Evolutionary conservation across 1,140 invertebrate species (phyloP), one percentile per base, ranked within the genome.

Genomic region (Radopholus similis): DNA sequence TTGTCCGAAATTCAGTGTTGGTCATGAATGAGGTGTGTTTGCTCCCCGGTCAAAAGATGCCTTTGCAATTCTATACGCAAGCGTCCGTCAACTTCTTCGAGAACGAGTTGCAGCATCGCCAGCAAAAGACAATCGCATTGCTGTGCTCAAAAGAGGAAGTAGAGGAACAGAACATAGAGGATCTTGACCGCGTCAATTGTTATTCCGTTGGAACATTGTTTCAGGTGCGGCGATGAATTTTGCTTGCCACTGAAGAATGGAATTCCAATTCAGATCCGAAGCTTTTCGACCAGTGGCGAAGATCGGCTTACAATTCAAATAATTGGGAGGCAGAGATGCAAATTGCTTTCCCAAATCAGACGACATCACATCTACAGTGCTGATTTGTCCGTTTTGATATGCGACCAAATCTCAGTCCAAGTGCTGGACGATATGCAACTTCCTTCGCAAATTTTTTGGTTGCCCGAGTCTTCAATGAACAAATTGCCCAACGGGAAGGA

Each of bases 251-350:
- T 13, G 5, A 37, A 28, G 23, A 30, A 11, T 37, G 13, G 11
- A 32, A 2, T 60, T 60, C 44, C n/a, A 21, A 2, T 59, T 62
- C 44, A 62, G 42, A 47, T 62, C 11, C 58, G 44, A 62, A 62
- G 44, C 32, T 18, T 49, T 13, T 47, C 44, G n/a, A 5, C 35
- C 11, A 49, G 42, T 38, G 18, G 18, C 18, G 32, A 34, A 13
- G 23, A 64, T 34, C 63, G 32, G 23, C 23, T 62, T 35, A 64
- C 60, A n/a, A 64, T 64, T 4, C 63, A 64, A 64, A 28, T 62
- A 38, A 42, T 64, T 38, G 63, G 63, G 4, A 21, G 63, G 23
- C 63, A 64, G 21, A 30, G 57, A 11, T 64, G 63, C 42, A 32
- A 18, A 8, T 51, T 64, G 21, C 2, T 38, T n/a, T 57, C n/a